Conservation (phyloP, 2,797 vertebrate species). For the Sebastes baramenuke region DNA sequence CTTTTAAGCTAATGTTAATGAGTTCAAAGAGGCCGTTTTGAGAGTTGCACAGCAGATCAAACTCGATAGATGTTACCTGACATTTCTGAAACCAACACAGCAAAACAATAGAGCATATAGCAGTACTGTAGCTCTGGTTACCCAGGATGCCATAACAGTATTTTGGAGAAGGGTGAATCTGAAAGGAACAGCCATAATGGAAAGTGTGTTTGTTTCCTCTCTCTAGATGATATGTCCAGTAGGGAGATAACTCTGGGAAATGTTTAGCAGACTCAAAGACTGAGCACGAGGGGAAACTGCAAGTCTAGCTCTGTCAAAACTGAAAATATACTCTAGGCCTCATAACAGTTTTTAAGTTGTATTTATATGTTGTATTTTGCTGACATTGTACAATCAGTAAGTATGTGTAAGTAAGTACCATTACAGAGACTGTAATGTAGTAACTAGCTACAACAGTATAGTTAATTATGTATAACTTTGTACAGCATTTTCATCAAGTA, state of each 20-base stretch:
- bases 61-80: neutral
- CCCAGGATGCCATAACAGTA: neutral
- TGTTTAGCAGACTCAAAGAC: neutral
- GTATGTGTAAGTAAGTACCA: neutral
- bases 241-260: slow-evolving; percentile 8
- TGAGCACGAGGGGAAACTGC: neutral
- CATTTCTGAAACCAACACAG: slow-evolving; percentile 12
- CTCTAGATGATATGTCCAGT: slow-evolving; percentile 9
- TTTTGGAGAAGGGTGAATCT: slow-evolving; percentile 7
- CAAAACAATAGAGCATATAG: neutral
- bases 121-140: neutral
- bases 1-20: slow-evolving; percentile 36
- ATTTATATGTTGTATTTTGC: neutral
- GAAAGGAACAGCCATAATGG: slow-evolving; percentile 1
- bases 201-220: slow-evolving; percentile 2
- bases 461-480: neutral
- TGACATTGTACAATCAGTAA: neutral
- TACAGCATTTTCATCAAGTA: neutral
- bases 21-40: slow-evolving; percentile 29
- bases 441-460: neutral
- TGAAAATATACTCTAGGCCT: neutral
- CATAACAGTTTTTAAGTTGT: neutral
- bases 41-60: slow-evolving; percentile 14
- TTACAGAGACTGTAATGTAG: neutral
- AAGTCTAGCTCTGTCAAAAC: neutral